Conservation (phyloP, 2,113 vertebrate genomes). For the Neopipo cinnamomea region DNA sequence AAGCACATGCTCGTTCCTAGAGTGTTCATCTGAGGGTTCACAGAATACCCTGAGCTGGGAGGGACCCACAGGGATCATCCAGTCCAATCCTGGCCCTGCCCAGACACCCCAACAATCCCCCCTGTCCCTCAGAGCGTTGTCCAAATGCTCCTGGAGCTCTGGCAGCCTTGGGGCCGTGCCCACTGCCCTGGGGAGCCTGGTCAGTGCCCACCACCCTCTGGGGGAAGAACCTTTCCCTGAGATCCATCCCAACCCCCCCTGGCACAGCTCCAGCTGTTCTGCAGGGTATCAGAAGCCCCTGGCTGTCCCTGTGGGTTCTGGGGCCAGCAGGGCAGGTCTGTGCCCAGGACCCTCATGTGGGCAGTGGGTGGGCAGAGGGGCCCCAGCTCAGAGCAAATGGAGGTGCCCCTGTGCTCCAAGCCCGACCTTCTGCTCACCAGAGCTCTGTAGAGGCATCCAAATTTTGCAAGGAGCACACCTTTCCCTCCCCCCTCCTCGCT, state of each 20-base stretch:
- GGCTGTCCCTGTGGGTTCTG: accelerated
- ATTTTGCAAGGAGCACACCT: neutral
- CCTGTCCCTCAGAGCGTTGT: neutral
- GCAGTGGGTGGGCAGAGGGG: neutral
- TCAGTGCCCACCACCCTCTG: neutral
- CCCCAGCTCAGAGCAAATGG: neutral
- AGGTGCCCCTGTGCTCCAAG: neutral
- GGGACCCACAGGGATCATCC: accelerated
- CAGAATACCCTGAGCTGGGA: accelerated
- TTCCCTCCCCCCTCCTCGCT: neutral
- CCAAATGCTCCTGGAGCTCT: neutral
- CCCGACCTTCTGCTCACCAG: neutral
- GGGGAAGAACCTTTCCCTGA: neutral
- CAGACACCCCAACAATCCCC: neutral
- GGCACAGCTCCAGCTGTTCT: neutral
- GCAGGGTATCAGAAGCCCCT: neutral
- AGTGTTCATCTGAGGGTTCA: neutral
- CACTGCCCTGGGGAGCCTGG: neutral
- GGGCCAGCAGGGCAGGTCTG: neutral
- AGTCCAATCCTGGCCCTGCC: accelerated
- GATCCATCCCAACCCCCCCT: neutral
- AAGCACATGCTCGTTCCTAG: neutral
- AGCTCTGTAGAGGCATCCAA: neutral
- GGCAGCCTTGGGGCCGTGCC: neutral
- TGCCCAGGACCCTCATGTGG: neutral